Evolutionary conservation across 1,140 invertebrate genomes (phyloP), one percentile per base, ranked within the genome.

Genomic region (Bombus superbus): DNA sequence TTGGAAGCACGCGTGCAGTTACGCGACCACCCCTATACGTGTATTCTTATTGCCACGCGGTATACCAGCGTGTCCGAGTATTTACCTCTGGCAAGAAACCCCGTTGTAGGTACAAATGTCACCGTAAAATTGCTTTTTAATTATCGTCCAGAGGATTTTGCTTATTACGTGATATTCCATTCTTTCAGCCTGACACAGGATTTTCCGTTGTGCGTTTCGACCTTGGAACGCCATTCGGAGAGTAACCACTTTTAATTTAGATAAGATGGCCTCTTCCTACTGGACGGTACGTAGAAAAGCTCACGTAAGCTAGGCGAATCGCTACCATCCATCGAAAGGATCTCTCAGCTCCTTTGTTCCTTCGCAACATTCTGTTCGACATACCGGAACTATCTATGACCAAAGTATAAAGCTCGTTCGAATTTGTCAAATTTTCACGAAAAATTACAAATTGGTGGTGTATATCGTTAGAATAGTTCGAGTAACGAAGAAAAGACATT

Each of bases 111-210:
- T 77, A 90, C 85, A 91, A 91, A 90, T 89, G 90, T 89, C 90
- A 90, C 85, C 86, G 82, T 92, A 91, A 93, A 94, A 94, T 93
- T 93, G 93, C 89, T 94, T 94, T 94, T 94, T 94, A 94, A 94
- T 94, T 94, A 93, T 93, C 92, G 92, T 93, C 91, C 86, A 88
- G 92, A 88, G 93, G 91, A 93, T 92, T 91, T 92, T 87, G 89
- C 91, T 93, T 93, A 93, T 94, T 94, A 92, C 89, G 87, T 90
- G 89, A 90, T 87, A 87, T 90, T 88, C 85, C 89, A 76, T 77
- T 76, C 68, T 78, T 76, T 82, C 80, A 47, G 78, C 47, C 47
- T 83, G 79, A 72, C 85, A 88, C 38, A 79, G 89, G 89, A 91
- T 91, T 92, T 88, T 91, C 80, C 90, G 90, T 91, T 92, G 71